Evolutionary conservation across 1,140 invertebrate species (phyloP), one percentile per base, ranked within the genome.

Genomic region (Drosophila teissieri): DNA sequence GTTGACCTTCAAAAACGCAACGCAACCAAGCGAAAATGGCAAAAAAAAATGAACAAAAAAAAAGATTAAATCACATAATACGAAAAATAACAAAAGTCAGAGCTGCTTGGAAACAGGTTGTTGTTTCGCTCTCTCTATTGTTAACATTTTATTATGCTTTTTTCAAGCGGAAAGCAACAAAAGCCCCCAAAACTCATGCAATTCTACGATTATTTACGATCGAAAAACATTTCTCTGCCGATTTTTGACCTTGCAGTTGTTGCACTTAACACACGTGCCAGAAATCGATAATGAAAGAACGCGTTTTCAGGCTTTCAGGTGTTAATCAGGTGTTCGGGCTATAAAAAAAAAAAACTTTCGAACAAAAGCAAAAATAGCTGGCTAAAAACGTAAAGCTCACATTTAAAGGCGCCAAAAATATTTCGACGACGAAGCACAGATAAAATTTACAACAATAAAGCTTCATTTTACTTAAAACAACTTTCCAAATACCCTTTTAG

Each of bases 1-100:
- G 79, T 88, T 85, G 82, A 85, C 82, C 82, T 85, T 85, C 82
- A 85, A 76, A 76, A 85, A 85, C 83, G 82, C 83, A 88, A 78
- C 78, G 65, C 82, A 85, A 52, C 83, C 69, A 82, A 85, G 82
- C 82, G 82, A 63, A 85, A 85, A 85, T 82, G 78, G 73, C 65
- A 70, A 24, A 49, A 68, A 36, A 39, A 6, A 34, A 31, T 34
- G 42, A 45, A 7, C 34, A 34, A 39, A 46, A 45, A 7, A 39
- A 34, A 39, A 46, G 37, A 7, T 19, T 11, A 19, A 19, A 45
- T 19, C 4, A 17, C 11, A 61, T n/a, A 55, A 27, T 22, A 44
- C 44, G 37, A 52, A 52, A 65, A 75, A 55, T 75, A 52, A 79
- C 55, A 65, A 45, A 69, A 70, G 54, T 67, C 58, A 69, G 73